Base-by-base conservation (phyloP, 1,140 invertebrate genomes). In the Sesamia nonagrioides region DNA sequence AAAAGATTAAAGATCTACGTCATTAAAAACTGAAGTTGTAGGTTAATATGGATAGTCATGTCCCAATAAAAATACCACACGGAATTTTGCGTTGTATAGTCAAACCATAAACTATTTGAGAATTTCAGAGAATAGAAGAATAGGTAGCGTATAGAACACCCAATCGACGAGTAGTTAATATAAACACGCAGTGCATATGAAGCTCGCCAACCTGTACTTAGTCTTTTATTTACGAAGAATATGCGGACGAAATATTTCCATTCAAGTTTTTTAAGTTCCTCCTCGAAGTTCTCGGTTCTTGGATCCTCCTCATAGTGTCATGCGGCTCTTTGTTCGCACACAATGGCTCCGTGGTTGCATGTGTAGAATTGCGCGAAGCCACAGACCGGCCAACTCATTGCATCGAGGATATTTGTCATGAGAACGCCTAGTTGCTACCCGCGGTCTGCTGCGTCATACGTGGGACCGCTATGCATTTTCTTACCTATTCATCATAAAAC, bases 241-340 rank as follows among this genome's bases (percentile, higher is more conserved):
- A 83, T 85, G 84, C 82, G 76, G 72, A 77, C 79, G 77, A 75
- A 82, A 81, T 81, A 84, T 75, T 86, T 82, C 80, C 79, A 86
- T 89, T 88, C 83, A 87, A 88, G 82, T 86, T 87, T 88, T 86
- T 82, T 84, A 86, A 89, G 85, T 86, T 86, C 80, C 84, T 84
- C 81, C 80, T 88, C 81, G 72, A 86, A 89, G 89, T 88, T 91
- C 88, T 88, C 74, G 81, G 84, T 83, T 89, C 63, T 82, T 84
- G 87, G 87, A 85, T 88, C 85, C 84, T 85, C 81, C 81, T 86
- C 85, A 82, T 86, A 88, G 84, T 84, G 86, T 88, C 84, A 86
- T 85, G 85, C 80, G 82, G 79, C 76, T 85, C 88, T 87, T 94
- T 94, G 92, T 94, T 87, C 89, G 78, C 72, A 77, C 74, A 93